Percentiles rank a stretch among this genome's conserved stretches.
Evolutionary conservation across 1,140 invertebrate species (phyloP).

Genomic region (Sycobia sp.): DNA sequence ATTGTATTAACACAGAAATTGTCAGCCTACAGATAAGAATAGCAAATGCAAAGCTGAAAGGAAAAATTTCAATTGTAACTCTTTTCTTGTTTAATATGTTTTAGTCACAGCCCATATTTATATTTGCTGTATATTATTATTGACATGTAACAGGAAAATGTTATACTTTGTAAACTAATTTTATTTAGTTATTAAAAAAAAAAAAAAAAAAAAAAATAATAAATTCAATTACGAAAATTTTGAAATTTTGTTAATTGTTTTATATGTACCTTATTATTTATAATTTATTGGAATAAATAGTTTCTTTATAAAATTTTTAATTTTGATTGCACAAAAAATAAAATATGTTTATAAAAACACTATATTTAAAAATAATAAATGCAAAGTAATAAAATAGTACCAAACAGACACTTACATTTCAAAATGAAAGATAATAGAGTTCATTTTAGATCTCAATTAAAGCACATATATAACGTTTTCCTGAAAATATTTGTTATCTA

Average conservation of each 20-base stretch:
- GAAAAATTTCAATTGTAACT: slow-evolving; percentile 8
- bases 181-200: neutral
- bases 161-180: slow-evolving; percentile 10
- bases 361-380: too few species aligned
- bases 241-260: neutral
- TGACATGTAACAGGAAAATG: slow-evolving; percentile 11
- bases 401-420: too few species aligned
- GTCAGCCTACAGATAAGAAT: slow-evolving; percentile 10
- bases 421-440: neutral
- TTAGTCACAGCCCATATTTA: slow-evolving; percentile 23
- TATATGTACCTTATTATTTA: neutral
- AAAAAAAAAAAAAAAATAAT: neutral
- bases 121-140: slow-evolving; percentile 14
- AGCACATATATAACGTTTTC: slow-evolving; percentile 5
- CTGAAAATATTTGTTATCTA: slow-evolving; percentile 15
- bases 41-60: slow-evolving; percentile 29
- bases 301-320: neutral
- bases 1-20: slow-evolving; percentile 6
- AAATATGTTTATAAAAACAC: neutral
- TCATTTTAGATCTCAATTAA: slow-evolving; percentile 9
- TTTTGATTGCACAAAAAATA: neutral
- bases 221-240: neutral
- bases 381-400: too few species aligned
- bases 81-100: neutral
- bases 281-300: neutral